phyloP scores from a whole-genome alignment of 2,797 vertebrate species.

The Microcaecilia unicolor region DNA sequence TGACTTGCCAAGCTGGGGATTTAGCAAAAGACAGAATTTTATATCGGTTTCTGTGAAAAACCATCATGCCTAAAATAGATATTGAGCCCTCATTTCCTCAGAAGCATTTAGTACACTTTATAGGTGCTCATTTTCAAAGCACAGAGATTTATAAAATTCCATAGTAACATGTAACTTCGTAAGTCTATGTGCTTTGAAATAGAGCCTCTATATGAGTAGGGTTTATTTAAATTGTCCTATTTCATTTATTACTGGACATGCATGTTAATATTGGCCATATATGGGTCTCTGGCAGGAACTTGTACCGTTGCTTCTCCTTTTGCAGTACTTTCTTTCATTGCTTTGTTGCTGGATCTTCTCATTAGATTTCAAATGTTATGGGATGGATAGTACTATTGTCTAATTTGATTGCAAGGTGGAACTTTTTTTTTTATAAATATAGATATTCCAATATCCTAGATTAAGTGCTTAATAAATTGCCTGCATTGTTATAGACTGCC shows the following conservation, averaged over 20 bases:
- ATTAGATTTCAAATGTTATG: constrained; percentile 21
- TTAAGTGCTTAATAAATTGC: neutral
- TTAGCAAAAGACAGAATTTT: constrained; percentile 33
- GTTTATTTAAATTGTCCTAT: constrained; percentile 4
- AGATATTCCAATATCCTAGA: constrained; percentile 5
- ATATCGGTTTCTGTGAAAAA: constrained; percentile 21
- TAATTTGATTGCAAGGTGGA: neutral
- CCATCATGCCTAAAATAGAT: constrained; percentile 11
- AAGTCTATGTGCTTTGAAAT: no score
- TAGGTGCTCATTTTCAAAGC: no score
- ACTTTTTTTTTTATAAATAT: neutral
- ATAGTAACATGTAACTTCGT: no score
- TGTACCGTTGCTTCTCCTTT: no score
- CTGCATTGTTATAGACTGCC: constrained; percentile 8
- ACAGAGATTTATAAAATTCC: no score
- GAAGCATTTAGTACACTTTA: no score
- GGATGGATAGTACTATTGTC: constrained; percentile 14
- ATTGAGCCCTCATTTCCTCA: neutral
- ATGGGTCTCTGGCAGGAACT: constrained; percentile 14
- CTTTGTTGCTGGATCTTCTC: constrained; percentile 7
- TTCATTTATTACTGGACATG: constrained; percentile 2
- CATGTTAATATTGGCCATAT: constrained; percentile 7
- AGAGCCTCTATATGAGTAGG: constrained; percentile 4
- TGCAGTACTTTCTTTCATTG: neutral
- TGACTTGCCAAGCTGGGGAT: constrained; percentile 32